Evolutionary conservation across 2,113 vertebrate species (phyloP).

Genomic region (Lasiurus borealis): DNA sequence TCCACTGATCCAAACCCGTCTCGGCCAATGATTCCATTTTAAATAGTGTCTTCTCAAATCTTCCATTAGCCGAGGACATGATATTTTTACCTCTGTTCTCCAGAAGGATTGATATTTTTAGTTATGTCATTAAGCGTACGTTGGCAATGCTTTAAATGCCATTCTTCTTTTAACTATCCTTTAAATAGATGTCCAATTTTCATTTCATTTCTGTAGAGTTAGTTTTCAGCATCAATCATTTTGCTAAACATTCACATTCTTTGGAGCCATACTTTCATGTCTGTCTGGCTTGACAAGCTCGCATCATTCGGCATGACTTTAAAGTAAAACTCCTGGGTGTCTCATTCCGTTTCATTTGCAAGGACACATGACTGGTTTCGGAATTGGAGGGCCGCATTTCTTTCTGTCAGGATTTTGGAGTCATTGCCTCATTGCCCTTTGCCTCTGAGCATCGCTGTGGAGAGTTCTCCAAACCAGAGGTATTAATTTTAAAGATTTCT

Average conservation of each 20-base stretch:
- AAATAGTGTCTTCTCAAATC: not conserved
- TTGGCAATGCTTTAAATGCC: not conserved
- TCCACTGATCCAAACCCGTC: too few species aligned
- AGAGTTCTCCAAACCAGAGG: not conserved
- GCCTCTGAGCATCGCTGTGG: not conserved
- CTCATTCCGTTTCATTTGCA: not conserved
- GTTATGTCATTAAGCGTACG: not conserved
- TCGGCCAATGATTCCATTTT: too few species aligned
- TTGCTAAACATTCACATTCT: not conserved
- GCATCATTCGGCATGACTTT: not conserved
- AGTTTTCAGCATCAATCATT: not conserved
- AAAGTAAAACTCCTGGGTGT: not conserved
- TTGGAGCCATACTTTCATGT: slow-evolving; percentile 12
- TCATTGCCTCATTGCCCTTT: not conserved
- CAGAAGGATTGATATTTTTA: not conserved
- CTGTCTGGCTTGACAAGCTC: not conserved
- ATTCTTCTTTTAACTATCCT: not conserved
- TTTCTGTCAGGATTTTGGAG: not conserved
- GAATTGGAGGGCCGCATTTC: not conserved
- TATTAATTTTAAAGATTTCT: not conserved
- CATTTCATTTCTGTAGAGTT: slow-evolving; percentile 11
- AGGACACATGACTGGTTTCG: not conserved
- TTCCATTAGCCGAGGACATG: not conserved
- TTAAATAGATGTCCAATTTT: not conserved
- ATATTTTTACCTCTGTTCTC: not conserved